A percentile compares a stretch with the other conserved stretches of the same genome.
phyloP scores from a whole-genome alignment of 2,888 invertebrate species.

The Mythimna impura region DNA sequence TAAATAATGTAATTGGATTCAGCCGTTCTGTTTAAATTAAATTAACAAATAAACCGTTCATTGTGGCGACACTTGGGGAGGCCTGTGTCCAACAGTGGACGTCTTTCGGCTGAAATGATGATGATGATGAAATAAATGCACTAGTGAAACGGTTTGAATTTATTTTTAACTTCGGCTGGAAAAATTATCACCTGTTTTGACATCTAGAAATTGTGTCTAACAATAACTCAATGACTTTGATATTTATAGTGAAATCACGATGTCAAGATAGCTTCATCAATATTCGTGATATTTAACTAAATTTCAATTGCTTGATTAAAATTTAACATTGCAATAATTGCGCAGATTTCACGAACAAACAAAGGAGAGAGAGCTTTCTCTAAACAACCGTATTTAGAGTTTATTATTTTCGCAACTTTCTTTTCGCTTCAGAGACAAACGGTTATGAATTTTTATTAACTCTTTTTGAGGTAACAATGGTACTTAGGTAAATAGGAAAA shows the following conservation, averaged over 20 bases:
- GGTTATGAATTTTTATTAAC: slow-evolving; percentile 69
- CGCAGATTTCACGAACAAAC: slow-evolving; percentile 57
- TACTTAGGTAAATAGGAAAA: slow-evolving; percentile 56
- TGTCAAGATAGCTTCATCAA: slow-evolving; percentile 48
- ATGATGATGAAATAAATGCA: too few relatives aligned
- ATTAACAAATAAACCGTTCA: too few relatives aligned
- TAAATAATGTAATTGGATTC: too few relatives aligned
- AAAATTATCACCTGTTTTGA: slow-evolving; percentile 25
- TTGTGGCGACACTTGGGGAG: too few relatives aligned
- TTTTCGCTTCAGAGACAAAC: slow-evolving; percentile 61
- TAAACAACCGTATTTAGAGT: slow-evolving; percentile 64
- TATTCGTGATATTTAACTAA: slow-evolving; percentile 51
- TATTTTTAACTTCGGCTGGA: slow-evolving; percentile 22
- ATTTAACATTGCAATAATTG: slow-evolving; percentile 55
- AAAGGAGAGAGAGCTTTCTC: slow-evolving; percentile 61
- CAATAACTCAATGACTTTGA: slow-evolving; percentile 30
- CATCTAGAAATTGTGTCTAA: not conserved
- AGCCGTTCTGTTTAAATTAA: too few relatives aligned
- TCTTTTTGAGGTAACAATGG: slow-evolving; percentile 60
- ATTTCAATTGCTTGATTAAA: slow-evolving; percentile 57
- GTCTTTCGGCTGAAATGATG: too few relatives aligned
- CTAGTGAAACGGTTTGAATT: slow-evolving; percentile 4
- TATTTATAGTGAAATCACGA: slow-evolving; percentile 46
- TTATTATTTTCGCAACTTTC: slow-evolving; percentile 68
- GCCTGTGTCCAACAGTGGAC: too few relatives aligned